Evolutionary conservation across 2,888 invertebrate species (phyloP).

Genomic region (Phrixothrix hirtus): DNA sequence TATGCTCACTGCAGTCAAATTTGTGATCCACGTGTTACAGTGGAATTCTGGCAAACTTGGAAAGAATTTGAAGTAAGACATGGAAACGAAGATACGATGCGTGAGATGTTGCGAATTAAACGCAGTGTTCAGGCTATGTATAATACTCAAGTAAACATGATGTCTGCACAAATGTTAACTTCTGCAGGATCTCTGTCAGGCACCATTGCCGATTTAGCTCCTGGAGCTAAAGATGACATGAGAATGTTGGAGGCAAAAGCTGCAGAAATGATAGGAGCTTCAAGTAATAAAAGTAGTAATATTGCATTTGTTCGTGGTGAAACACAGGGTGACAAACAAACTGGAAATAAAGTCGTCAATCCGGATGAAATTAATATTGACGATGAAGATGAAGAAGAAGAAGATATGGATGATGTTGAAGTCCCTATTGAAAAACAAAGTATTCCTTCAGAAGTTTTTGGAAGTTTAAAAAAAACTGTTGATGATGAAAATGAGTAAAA

Average conservation of each 20-base stretch:
- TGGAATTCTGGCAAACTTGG: conserved; percentile 98
- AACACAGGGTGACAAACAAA: conserved; percentile 72
- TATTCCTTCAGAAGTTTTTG: conserved; percentile 91
- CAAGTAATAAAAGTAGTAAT: conserved; percentile 57
- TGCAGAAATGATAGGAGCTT: conserved; percentile 66
- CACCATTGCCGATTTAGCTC: conserved; percentile 72
- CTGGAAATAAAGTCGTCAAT: conserved; percentile 72
- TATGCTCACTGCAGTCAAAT: conserved; percentile 99
- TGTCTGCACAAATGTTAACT: conserved; percentile 96
- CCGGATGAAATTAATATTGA: conserved; percentile 89
- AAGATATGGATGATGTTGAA: conserved; percentile 59
- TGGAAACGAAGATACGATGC: conserved; percentile 99
- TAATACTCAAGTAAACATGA: conserved; percentile 98
- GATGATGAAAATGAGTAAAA: conserved; percentile 22
- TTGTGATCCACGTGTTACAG: conserved; percentile 96
- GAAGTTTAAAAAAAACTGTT: conserved; percentile 65
- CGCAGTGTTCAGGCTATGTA: conserved; percentile 97
- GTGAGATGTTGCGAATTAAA: conserved; percentile 97
- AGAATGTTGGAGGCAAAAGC: conserved; percentile 84
- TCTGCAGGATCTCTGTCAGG: conserved; percentile 69
- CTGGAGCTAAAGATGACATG: conserved; percentile 85
- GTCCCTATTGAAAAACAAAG: conserved; percentile 81
- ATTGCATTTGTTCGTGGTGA: conserved; percentile 88
- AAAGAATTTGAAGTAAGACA: conserved; percentile 99
- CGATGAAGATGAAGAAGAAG: conserved; percentile 69